phyloP scores from a whole-genome alignment of 2,888 invertebrate species.

The Drosophila birchii region DNA sequence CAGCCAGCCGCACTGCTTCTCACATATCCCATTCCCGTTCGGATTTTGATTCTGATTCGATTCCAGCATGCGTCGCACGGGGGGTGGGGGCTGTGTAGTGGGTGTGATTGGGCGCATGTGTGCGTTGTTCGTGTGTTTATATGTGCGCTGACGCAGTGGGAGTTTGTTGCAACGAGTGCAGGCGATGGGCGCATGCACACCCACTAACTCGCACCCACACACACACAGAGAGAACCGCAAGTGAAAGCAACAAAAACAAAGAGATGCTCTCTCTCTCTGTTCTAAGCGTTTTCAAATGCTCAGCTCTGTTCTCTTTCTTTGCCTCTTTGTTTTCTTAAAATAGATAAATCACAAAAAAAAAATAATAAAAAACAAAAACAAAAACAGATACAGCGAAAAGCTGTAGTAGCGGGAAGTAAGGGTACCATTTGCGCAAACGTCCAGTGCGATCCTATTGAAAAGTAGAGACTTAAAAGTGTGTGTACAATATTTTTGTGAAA shows the following conservation, averaged over 20 bases:
- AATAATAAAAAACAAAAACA: too few relatives aligned
- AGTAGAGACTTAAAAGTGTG: background rate
- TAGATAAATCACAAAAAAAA: slow-evolving; percentile 3
- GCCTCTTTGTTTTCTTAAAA: slow-evolving; percentile 8
- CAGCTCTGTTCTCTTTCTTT: background rate
- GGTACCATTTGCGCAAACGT: slow-evolving; percentile 55
- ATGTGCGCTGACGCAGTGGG: slow-evolving; percentile 75
- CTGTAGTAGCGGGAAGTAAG: background rate
- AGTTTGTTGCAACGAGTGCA: slow-evolving; percentile 49
- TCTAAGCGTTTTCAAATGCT: slow-evolving; percentile 17
- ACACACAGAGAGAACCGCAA: slow-evolving; percentile 8
- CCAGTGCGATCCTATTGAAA: too few relatives aligned
- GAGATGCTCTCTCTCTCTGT: slow-evolving; percentile 1
- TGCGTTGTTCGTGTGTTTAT: slow-evolving; percentile 19
- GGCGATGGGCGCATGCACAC: slow-evolving; percentile 65
- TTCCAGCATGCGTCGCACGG: slow-evolving; percentile 19
- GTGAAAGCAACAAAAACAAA: slow-evolving; percentile 7
- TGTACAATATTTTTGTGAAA: background rate
- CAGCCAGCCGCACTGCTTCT: slow-evolving; percentile 11
- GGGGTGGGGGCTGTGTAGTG: background rate
- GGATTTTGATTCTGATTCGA: slow-evolving; percentile 16
- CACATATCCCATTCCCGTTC: slow-evolving; percentile 4
- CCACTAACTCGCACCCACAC: slow-evolving; percentile 19
- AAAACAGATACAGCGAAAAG: background rate
- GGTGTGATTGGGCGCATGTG: slow-evolving; percentile 22